phyloP scores from a whole-genome alignment of 1,140 invertebrate genomes.

The Globodera rostochiensis region DNA sequence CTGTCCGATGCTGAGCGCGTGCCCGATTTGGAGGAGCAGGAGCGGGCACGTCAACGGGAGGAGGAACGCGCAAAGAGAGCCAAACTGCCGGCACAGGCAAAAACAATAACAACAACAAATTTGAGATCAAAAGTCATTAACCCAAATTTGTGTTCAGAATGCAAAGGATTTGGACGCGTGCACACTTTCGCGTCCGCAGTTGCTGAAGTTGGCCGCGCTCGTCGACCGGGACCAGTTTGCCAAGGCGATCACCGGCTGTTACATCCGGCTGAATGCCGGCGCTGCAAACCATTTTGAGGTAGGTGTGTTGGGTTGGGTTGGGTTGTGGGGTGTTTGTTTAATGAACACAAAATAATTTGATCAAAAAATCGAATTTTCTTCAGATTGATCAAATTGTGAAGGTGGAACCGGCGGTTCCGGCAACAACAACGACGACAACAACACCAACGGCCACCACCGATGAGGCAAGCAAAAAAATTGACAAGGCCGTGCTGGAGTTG shows the following conservation, averaged over 20 bases:
- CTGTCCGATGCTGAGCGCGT: slow-evolving; percentile 12
- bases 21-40: slow-evolving; percentile 9
- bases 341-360: neutral
- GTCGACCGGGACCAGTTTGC: neutral
- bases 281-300: slow-evolving; percentile 24
- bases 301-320: neutral
- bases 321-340: no score
- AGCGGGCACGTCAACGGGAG: neutral
- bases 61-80: slow-evolving; percentile 12
- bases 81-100: neutral
- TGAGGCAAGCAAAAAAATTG: neutral
- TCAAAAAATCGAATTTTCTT: neutral
- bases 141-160: neutral
- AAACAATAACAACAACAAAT: no score
- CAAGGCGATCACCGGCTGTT: slow-evolving; percentile 17
- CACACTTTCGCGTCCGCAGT: slow-evolving; percentile 4
- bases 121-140: no score
- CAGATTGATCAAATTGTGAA: slow-evolving; percentile 23
- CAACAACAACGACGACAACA: neutral
- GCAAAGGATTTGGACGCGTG: slow-evolving; percentile 20
- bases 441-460: neutral
- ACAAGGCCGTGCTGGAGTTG: slow-evolving; percentile 12
- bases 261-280: slow-evolving; percentile 15
- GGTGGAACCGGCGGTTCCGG: neutral
- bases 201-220: slow-evolving; percentile 11